These are phyloP conservation scores for Brachionus rotundiformis DNA, from an alignment of 1,140 invertebrate species.

Conservation along the genomic window DNA sequence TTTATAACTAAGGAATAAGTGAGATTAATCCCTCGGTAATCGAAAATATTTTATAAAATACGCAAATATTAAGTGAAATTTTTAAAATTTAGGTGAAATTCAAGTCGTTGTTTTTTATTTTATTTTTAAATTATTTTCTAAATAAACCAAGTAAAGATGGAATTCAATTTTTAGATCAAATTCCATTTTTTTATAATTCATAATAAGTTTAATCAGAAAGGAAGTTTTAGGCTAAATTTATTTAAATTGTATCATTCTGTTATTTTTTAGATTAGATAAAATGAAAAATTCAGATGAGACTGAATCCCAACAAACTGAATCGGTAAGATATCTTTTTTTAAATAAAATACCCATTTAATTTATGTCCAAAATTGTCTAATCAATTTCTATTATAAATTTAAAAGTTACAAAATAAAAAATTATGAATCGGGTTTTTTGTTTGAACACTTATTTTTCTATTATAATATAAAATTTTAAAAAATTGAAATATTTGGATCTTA, in stretches of 20 bases:
- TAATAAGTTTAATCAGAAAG: too few species aligned
- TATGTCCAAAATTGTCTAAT: neutral
- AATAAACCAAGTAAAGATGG: too few species aligned
- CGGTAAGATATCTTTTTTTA: neutral
- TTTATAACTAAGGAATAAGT: neutral
- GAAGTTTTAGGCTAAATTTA: too few species aligned
- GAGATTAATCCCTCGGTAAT: neutral
- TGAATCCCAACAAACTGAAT: neutral
- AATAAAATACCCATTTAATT: neutral
- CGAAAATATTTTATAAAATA: neutral
- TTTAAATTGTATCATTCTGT: too few species aligned
- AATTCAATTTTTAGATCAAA: too few species aligned
- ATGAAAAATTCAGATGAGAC: neutral
- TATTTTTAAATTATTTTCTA: too few species aligned
- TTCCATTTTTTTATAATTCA: too few species aligned
- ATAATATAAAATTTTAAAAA: neutral
- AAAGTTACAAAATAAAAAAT: conserved; percentile 29
- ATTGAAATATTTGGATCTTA: too few species aligned
- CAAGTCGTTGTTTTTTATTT: too few species aligned
- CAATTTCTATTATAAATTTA: conserved; percentile 28
- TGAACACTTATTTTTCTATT: neutral
- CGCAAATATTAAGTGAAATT: too few species aligned
- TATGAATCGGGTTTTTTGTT: conserved; percentile 32
- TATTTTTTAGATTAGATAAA: neutral
- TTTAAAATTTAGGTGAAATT: too few species aligned